A percentile compares a stretch with the other conserved stretches of the same genome.
phyloP scores from a whole-genome alignment of 2,113 vertebrate species.

The Eptesicus fuscus region DNA sequence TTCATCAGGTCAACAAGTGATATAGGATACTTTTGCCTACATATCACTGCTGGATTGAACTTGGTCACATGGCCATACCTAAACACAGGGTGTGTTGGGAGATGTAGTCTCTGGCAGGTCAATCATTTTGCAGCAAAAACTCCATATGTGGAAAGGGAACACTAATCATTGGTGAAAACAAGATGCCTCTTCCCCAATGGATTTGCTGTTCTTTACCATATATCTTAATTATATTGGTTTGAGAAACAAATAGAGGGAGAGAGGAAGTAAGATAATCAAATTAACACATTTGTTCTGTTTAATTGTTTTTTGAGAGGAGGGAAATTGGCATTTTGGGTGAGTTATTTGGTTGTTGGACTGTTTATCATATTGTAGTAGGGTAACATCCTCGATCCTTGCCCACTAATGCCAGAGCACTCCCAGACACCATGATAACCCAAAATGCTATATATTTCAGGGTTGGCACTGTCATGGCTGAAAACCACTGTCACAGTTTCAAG shows the following conservation, averaged over 20 bases:
- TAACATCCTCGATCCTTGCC: not conserved
- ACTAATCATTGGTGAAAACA: not conserved
- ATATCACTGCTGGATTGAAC: not conserved
- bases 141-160: not conserved
- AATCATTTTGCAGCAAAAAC: not conserved
- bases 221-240: not conserved
- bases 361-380: not conserved
- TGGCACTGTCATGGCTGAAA: not conserved
- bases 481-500: not conserved
- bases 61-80: not conserved
- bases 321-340: not conserved
- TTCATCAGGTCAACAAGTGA: not conserved
- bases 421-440: not conserved
- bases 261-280: not conserved
- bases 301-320: not conserved
- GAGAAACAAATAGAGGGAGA: not conserved
- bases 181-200: not conserved
- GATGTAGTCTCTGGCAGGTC: not conserved
- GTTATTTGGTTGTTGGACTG: not conserved
- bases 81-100: not conserved
- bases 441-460: not conserved
- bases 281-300: not conserved
- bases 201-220: not conserved
- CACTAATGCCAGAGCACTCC: not conserved
- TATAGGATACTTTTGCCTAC: not conserved